phyloP scores from a whole-genome alignment of 1,140 invertebrate species.

The Trinorchestia longiramus region DNA sequence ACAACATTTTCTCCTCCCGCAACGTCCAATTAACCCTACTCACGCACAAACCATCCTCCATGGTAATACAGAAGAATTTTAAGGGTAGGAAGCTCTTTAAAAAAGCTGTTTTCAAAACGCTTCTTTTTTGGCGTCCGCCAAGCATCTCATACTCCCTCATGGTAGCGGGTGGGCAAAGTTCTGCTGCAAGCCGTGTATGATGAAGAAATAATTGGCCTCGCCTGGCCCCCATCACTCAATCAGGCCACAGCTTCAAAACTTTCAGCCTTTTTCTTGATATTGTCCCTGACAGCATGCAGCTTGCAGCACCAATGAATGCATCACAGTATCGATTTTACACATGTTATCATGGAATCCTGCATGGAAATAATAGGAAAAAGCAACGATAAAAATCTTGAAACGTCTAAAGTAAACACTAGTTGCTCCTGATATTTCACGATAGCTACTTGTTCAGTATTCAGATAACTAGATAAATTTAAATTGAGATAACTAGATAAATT shows the following conservation, averaged over 20 bases:
- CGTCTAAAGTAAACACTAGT: neutral
- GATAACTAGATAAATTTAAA: neutral
- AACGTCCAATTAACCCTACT: neutral
- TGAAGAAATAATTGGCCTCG: constrained; percentile 41
- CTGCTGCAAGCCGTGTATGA: constrained; percentile 21
- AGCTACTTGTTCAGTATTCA: neutral
- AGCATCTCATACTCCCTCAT: neutral
- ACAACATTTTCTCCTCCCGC: neutral
- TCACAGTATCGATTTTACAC: neutral
- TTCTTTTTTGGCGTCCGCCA: neutral
- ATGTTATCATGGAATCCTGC: neutral
- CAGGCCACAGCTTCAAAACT: constrained; percentile 15
- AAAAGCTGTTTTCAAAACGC: neutral
- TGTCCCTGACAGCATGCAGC: neutral
- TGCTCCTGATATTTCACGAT: neutral
- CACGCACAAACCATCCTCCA: neutral
- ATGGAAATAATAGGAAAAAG: neutral
- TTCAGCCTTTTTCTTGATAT: neutral
- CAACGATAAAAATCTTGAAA: neutral
- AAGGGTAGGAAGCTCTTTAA: neutral
- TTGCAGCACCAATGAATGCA: neutral
- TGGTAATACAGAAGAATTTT: neutral
- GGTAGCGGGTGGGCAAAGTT: neutral
- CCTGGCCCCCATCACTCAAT: constrained; percentile 7
- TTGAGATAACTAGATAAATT: neutral